phyloP scores from a whole-genome alignment of 2,888 invertebrate species.

The Pegoplata infirma region DNA sequence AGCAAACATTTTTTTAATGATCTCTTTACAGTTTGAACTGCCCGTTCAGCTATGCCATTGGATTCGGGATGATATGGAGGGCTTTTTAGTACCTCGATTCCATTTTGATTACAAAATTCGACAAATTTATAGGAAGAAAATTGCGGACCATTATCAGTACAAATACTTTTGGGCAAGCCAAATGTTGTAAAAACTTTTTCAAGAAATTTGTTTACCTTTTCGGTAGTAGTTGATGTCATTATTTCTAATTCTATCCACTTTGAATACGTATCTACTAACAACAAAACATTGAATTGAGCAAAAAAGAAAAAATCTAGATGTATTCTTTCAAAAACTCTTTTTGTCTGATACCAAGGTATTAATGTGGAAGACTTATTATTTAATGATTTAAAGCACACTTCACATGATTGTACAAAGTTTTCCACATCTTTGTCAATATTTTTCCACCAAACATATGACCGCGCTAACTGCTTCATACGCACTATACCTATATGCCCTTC shows the following conservation, averaged over 20 bases:
- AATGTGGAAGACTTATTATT: not conserved
- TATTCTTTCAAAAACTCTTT: not conserved
- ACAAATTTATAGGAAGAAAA: not conserved
- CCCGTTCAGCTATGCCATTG: constrained; percentile 14
- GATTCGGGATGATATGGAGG: constrained; percentile 27
- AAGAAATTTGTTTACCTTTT: not conserved
- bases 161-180: constrained; percentile 1
- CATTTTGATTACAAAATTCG: not conserved
- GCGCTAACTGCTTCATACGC: not conserved
- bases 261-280: not conserved
- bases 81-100: not conserved
- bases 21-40: not conserved
- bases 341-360: not conserved
- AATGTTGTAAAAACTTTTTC: not conserved
- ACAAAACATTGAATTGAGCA: not conserved
- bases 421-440: too few species aligned
- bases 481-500: not conserved
- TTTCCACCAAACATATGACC: not conserved
- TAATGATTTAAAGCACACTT: not conserved
- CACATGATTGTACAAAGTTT: not conserved
- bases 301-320: not conserved
- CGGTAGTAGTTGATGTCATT: not conserved
- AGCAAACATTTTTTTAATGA: constrained; percentile 15
- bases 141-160: constrained; percentile 18
- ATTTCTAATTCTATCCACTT: not conserved